Conservation (phyloP, 1,140 invertebrate species). For the Caenorhabditis elegans region DNA sequence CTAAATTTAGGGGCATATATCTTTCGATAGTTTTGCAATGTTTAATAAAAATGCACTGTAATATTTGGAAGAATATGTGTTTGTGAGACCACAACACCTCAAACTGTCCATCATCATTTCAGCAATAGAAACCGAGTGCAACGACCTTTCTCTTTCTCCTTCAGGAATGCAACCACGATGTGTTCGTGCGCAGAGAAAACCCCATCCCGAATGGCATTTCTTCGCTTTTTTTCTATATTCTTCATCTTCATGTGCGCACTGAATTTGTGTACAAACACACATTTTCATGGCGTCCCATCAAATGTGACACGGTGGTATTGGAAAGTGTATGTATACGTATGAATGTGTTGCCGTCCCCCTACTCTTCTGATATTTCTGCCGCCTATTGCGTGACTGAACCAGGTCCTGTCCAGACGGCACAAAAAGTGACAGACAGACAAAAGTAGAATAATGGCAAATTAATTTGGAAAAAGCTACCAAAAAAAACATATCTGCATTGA, state of each 20-base stretch:
- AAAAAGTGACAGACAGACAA: neutral
- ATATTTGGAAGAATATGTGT: no score
- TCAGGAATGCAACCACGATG: neutral
- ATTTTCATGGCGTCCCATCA: neutral
- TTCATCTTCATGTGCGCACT: neutral
- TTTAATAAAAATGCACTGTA: no score
- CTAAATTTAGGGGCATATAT: no score
- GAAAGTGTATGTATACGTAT: no score
- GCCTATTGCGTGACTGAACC: no score
- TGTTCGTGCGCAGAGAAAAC: neutral
- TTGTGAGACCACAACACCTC: no score
- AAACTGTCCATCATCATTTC: no score
- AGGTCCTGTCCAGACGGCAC: no score
- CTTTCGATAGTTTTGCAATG: no score
- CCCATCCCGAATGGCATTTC: constrained; percentile 4
- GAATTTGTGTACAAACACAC: neutral
- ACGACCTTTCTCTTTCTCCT: neutral
- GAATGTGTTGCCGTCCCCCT: no score
- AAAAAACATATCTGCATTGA: neutral
- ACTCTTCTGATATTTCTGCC: neutral
- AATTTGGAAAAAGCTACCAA: no score
- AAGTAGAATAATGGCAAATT: neutral
- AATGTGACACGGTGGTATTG: constrained; percentile 13
- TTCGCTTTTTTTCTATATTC: neutral
- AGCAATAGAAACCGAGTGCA: no score